These are phyloP conservation scores for Cryptotermes secundus DNA, from an alignment of 1,140 invertebrate species.

Conservation along the genomic window DNA sequence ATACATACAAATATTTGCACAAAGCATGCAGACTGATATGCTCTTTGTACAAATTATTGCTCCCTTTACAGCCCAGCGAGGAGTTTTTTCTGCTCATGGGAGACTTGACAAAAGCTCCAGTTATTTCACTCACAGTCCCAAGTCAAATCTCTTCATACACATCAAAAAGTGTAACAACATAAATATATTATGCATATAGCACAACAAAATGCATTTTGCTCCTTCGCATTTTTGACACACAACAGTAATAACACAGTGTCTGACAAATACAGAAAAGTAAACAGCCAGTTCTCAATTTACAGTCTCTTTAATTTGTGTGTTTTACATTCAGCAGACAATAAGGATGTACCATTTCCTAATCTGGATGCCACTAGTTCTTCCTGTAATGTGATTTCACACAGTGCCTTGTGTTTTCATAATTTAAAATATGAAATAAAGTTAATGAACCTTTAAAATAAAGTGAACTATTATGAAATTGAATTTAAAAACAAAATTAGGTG, in stretches of 20 bases:
- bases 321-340: too few relatives aligned
- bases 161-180: not conserved
- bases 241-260: not conserved
- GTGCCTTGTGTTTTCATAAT: too few relatives aligned
- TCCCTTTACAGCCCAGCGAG: constrained; percentile 6
- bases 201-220: not conserved
- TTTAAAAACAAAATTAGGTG: too few relatives aligned
- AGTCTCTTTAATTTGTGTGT: too few relatives aligned
- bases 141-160: not conserved
- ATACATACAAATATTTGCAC: not conserved
- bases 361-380: too few relatives aligned
- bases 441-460: too few relatives aligned
- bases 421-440: too few relatives aligned
- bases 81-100: not conserved
- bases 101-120: not conserved
- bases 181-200: not conserved
- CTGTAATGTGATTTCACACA: too few relatives aligned
- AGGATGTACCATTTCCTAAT: too few relatives aligned
- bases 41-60: not conserved
- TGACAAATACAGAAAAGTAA: not conserved
- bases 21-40: not conserved
- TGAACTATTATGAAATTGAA: too few relatives aligned
- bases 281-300: too few relatives aligned
- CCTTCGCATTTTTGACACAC: not conserved
- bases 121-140: not conserved